Percentiles rank a stretch among this genome's conserved stretches.
phyloP scores from a whole-genome alignment of 2,797 vertebrate genomes.

The Trichosurus vulpecula region DNA sequence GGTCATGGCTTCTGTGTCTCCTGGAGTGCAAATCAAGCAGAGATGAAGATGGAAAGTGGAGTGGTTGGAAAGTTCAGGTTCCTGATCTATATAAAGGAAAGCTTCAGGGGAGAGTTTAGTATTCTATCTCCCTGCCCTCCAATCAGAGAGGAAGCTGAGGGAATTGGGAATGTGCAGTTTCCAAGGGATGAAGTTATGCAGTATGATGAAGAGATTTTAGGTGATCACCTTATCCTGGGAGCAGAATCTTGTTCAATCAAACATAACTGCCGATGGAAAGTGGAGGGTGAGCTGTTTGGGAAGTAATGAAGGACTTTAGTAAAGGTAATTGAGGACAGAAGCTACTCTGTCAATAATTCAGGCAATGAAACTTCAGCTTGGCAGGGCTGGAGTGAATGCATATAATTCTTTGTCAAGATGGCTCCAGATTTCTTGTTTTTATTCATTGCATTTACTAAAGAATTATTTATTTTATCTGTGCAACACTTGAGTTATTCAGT shows the following conservation, averaged over 20 bases:
- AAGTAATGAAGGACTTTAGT: background rate
- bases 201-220: background rate
- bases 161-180: background rate
- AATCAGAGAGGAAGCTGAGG: background rate
- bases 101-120: background rate
- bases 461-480: background rate
- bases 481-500: background rate
- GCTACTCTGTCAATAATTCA: background rate
- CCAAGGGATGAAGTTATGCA: background rate
- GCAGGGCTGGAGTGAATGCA: background rate
- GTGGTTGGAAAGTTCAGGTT: background rate
- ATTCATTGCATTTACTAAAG: background rate
- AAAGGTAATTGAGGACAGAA: background rate
- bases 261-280: background rate
- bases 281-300: background rate
- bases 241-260: background rate
- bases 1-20: background rate
- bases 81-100: background rate
- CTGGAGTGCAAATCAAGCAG: background rate
- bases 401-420: background rate
- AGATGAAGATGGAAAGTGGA: background rate
- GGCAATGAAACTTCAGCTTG: background rate
- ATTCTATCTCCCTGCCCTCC: background rate
- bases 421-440: background rate
- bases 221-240: background rate